Evolutionary conservation across 2,888 invertebrate genomes (phyloP), one percentile per base, ranked within the genome.

Genomic region (Idaea aversata): DNA sequence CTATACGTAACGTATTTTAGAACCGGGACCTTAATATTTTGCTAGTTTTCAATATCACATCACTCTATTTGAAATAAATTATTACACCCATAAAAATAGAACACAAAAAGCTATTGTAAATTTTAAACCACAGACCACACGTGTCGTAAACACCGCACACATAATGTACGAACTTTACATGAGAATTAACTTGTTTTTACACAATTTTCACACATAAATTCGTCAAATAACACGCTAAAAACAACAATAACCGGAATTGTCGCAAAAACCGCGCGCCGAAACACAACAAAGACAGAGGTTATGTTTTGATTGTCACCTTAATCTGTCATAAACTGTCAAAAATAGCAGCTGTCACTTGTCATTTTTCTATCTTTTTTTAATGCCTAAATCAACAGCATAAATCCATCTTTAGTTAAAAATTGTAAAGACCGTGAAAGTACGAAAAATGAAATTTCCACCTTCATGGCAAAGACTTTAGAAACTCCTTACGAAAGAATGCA

Each of bases 271-370:
- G 47, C 47, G 47, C 61, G 38, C 63, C 65, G 61, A 69, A 72
- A 59, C 67, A 71, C 70, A 67, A 68, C 62, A 62, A 63, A 13
- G 67, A 61, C 68, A 72, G 67, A 76, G 76, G 78, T 75, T 71
- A 74, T 71, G 70, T 71, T 72, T 69, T 67, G 65, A 65, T 63
- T 65, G 47, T 68, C 64, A 64, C 63, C 13, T 47, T 47, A 38
- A 34, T n/a, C 60, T 47, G 36, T 60, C 10, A 34, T 38, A 58
- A 67, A 70, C 66, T 61, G 59, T 61, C 61, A 63, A 63, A 65
- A 25, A 59, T 57, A 38, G n/a, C 7, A 15, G 38, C 5, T 4
- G 57, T 4, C 6, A 36, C 4, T 36, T 47, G 47, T 47, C 47
- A 47, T 38, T 38, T 6, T 38, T 13, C n/a, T n/a, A n/a, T n/a